Conservation (phyloP, 2,797 vertebrate genomes). For the Arrhamphus sclerolepis region DNA sequence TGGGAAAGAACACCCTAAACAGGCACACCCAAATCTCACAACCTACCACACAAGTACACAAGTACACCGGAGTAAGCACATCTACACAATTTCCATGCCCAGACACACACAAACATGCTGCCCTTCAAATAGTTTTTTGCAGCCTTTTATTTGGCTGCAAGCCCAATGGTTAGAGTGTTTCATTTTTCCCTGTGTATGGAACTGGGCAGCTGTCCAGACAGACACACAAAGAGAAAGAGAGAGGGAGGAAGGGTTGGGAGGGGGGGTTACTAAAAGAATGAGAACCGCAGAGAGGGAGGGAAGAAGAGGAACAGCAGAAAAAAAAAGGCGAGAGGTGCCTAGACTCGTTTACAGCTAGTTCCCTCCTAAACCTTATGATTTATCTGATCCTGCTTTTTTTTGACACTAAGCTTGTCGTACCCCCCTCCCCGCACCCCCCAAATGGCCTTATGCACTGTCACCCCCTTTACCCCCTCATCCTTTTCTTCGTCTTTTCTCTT, state of each 20-base stretch:
- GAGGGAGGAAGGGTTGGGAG: conserved; percentile 34
- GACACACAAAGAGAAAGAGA: conserved; percentile 76
- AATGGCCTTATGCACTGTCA: conserved; percentile 71
- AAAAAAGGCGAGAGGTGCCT: conserved; percentile 72
- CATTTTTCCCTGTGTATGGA: conserved; percentile 88
- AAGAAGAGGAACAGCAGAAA: conserved; percentile 52
- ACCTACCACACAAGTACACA: conserved; percentile 46
- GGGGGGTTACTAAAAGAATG: conserved; percentile 66
- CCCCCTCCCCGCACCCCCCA: conserved; percentile 56
- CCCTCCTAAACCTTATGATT: conserved; percentile 81
- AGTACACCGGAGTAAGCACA: conserved; percentile 48
- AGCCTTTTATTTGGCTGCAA: conserved; percentile 82
- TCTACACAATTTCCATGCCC: conserved; percentile 51
- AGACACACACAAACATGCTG: conserved; percentile 68
- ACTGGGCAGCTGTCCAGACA: conserved; percentile 97
- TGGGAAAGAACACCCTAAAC: conserved; percentile 73
- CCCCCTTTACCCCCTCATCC: conserved; percentile 44
- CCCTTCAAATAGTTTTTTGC: conserved; percentile 83
- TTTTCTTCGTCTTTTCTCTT: conserved; percentile 73
- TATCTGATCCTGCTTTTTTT: conserved; percentile 79
- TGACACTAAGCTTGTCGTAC: conserved; percentile 73
- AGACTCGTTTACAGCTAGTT: conserved; percentile 74
- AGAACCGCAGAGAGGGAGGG: conserved; percentile 53
- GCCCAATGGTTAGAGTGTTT: conserved; percentile 85
- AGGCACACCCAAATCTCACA: conserved; percentile 76